Evolutionary conservation across 2,797 vertebrate genomes (phyloP).

Genomic region (Ciconia nigra): DNA sequence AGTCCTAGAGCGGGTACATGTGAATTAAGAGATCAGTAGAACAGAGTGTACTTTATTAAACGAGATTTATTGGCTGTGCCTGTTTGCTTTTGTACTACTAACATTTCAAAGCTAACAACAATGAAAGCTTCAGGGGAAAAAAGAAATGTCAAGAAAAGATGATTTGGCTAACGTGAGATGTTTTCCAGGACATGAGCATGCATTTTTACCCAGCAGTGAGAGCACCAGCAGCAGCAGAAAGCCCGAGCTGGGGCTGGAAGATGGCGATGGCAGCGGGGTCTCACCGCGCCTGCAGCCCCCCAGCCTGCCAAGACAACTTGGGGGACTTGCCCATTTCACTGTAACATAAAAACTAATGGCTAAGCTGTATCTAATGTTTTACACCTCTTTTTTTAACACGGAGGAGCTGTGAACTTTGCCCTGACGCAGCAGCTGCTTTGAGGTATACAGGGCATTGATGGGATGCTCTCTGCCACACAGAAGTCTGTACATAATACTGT

Average conservation of each 20-base stretch:
- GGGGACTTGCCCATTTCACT: not conserved
- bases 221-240: not conserved
- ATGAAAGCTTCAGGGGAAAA: not conserved
- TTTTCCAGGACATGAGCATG: accelerated
- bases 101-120: not conserved
- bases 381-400: accelerated
- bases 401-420: not conserved
- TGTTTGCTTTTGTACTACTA: not conserved
- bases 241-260: accelerated
- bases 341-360: not conserved
- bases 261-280: accelerated
- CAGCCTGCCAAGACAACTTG: not conserved
- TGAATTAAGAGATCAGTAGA: not conserved
- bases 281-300: accelerated
- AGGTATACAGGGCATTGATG: not conserved
- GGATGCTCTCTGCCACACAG: not conserved
- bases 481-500: not conserved
- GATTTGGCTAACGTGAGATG: not conserved
- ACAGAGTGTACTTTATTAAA: accelerated
- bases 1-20: accelerated
- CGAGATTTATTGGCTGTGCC: too few relatives aligned
- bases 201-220: accelerated
- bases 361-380: not conserved
- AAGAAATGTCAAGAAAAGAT: not conserved
- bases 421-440: not conserved